Conservation (phyloP, 2,888 invertebrate species). For the Perithous albicinctus region DNA sequence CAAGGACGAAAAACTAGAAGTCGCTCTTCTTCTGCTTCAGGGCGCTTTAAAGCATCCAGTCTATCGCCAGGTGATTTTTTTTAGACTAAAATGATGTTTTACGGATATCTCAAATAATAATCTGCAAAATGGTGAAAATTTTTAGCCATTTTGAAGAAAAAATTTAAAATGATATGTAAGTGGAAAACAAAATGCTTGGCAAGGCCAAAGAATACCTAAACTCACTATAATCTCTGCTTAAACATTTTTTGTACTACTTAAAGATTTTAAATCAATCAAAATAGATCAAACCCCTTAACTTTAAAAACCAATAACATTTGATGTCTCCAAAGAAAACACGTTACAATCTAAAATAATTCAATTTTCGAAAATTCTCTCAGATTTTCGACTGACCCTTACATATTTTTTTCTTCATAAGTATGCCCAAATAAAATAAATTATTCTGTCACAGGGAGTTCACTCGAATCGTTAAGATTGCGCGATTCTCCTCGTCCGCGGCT, state of each 20-base stretch:
- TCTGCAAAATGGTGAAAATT: too few relatives aligned
- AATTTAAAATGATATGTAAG: too few relatives aligned
- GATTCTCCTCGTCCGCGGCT: constrained; percentile 70
- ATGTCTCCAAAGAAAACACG: too few relatives aligned
- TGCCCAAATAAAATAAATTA: constrained; percentile 36
- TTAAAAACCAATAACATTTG: background rate
- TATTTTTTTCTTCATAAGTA: background rate
- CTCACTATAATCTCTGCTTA: too few relatives aligned
- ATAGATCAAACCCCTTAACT: too few relatives aligned
- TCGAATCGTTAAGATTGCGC: constrained; percentile 71
- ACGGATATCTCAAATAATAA: too few relatives aligned
- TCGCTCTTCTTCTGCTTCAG: constrained; percentile 74
- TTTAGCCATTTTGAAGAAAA: too few relatives aligned
- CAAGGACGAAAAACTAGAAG: constrained; percentile 71
- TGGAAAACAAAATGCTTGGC: too few relatives aligned
- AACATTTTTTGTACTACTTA: background rate
- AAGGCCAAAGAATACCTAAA: too few relatives aligned
- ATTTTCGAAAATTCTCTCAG: background rate
- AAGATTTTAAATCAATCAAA: too few relatives aligned
- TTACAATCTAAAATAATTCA: background rate
- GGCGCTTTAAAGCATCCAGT: constrained; percentile 71
- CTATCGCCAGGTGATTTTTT: constrained; percentile 72
- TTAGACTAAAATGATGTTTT: background rate
- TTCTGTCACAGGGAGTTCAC: constrained; percentile 68
- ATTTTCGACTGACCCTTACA: background rate